Evolutionary conservation across 1,140 invertebrate genomes (phyloP).

Genomic region (Andricus grossulariae): DNA sequence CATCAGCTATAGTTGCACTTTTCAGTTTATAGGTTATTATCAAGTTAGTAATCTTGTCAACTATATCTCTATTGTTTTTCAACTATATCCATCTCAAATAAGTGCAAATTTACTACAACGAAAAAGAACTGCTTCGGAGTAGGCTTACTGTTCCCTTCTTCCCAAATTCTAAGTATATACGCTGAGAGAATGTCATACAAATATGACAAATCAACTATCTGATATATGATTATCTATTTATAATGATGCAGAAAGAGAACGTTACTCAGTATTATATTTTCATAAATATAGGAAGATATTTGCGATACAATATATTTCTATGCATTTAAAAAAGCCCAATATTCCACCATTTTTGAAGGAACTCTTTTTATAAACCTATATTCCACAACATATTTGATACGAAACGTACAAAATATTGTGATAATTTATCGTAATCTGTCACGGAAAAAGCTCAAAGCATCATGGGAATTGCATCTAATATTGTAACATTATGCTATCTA

Average conservation of each 20-base stretch:
- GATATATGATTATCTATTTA: not conserved
- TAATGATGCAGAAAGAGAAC: not conserved
- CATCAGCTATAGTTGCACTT: not conserved
- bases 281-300: not conserved
- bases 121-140: not conserved
- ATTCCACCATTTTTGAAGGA: not conserved
- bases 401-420: constrained; percentile 50
- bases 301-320: constrained; percentile 3
- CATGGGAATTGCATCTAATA: constrained; percentile 13
- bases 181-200: not conserved
- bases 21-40: too few species aligned
- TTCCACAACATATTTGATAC: not conserved
- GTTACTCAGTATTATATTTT: constrained; percentile 4
- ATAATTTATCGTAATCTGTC: constrained; percentile 37
- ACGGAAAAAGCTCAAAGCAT: constrained; percentile 10
- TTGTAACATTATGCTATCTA: constrained; percentile 33
- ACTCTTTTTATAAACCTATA: not conserved
- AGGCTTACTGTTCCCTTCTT: not conserved
- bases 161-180: not conserved
- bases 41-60: not conserved
- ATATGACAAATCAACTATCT: not conserved
- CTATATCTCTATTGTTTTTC: not conserved
- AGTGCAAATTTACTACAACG: not conserved
- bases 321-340: not conserved
- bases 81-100: not conserved